Base-by-base conservation (phyloP, 2,113 vertebrate genomes). In the Mesembrinibis cayennensis region DNA sequence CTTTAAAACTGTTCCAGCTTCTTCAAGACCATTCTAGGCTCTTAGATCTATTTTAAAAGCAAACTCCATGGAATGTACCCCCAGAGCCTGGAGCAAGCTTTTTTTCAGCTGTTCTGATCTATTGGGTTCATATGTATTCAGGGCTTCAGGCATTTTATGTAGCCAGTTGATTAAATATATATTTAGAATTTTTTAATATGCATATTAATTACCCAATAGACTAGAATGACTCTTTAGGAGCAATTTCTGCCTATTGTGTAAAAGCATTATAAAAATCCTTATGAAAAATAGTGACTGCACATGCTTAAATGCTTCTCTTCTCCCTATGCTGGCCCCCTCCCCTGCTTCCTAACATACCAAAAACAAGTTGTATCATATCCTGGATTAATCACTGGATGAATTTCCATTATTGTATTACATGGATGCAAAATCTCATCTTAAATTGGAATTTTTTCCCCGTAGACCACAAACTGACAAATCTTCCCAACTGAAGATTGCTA, bases 141-240 rank as follows among this genome's bases (percentile, higher is more conserved):
- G 55, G 10, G 63, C 95, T 93, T 90, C 82, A 92, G 95, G 97
- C 91, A 53, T 71, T 90, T 72, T 92, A 53, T 79, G 94, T 82
- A 92, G 78, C 96, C 83, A 94, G 91, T 96, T 95, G 97, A 98
- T 97, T 96, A 96, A 96, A 97, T 97, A 92, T 96, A 97, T 97
- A 98, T 97, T 98, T 97, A 98, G 94, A 97, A 94, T 77, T 91
- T 94, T 96, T 97, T 92, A 97, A 96, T 97, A 97, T 95, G 95
- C 94, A 96, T 97, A 97, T 96, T 97, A 98, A 98, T 98, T 97
- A 97, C 95, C 85, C 96, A 91, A 23, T 90, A 97, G 96, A 95
- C 83, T 89, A 89, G 90, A 96, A 86, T 76, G 80, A 86, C 85
- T 97, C 90, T 97, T 97, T 94, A 95, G 93, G 89, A 97, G 78